phyloP scores from a whole-genome alignment of 2,113 vertebrate species.

The Solenodon paradoxus region DNA sequence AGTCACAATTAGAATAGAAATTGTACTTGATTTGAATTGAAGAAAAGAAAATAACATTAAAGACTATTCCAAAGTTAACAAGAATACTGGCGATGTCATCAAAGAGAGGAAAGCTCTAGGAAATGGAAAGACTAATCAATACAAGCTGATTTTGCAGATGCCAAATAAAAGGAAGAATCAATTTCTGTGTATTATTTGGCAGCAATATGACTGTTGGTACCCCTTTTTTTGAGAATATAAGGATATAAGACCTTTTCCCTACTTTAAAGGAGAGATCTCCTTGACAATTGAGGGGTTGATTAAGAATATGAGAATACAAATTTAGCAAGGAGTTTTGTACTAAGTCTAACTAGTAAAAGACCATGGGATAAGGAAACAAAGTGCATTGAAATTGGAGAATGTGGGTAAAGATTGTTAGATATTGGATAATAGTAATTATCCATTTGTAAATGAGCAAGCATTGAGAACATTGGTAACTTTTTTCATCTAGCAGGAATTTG shows the following conservation, averaged over 20 bases:
- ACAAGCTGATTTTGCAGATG: not conserved
- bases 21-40: not conserved
- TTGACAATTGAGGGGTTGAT: not conserved
- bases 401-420: not conserved
- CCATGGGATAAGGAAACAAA: rapidly evolving
- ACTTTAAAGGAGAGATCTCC: not conserved
- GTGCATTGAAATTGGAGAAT: not conserved
- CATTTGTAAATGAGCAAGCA: not conserved
- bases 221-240: not conserved
- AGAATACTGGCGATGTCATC: not conserved
- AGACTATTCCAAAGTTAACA: not conserved
- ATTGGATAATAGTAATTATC: not conserved
- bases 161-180: not conserved
- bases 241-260: not conserved
- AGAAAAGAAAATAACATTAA: not conserved
- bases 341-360: not conserved
- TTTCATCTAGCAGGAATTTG: not conserved
- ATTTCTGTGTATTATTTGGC: not conserved
- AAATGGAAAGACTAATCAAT: not conserved
- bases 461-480: not conserved
- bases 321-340: not conserved
- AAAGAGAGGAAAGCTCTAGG: not conserved
- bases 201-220: not conserved
- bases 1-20: not conserved
- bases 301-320: not conserved